Evolutionary conservation across 1,140 invertebrate species (phyloP), one percentile per base, ranked within the genome.

Genomic region (Contarinia nasturtii): DNA sequence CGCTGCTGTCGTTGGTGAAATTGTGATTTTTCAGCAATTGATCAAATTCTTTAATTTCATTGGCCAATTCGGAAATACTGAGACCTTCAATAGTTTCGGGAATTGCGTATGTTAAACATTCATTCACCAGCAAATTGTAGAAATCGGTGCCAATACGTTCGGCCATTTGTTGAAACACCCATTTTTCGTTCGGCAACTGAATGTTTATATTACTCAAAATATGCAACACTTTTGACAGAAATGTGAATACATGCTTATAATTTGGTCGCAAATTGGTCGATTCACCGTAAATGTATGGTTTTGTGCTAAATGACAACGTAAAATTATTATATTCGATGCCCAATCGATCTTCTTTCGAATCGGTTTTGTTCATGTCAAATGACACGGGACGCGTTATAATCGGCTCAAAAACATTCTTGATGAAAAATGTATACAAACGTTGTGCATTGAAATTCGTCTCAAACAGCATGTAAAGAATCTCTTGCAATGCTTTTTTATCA

Each of bases 81-180:
- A 87, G 60, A 48, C 85, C 78, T 41, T 73, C 71, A 50, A 72
- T 76, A 48, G 74, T 80, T 48, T 73, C 76, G 2, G 86, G 86
- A 53, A 90, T 77, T 1, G 82, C 80, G 51, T 76, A 67, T 18
- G 75, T 68, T 2, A 90, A 69, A 54, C 84, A 88, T 53, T 85
- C 70, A 46, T 78, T 71, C 2, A 84, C 73, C n/a, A 89, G 64
- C 14, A 72, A 56, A 12, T 77, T 68, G 7, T 76, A 70, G 51
- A 86, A 74, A 46, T 77, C 69, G 22, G 71, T 58, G 50, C 74
- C 65, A 3, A 86, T 66, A 46, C 74, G 56, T 8, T 67, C 59
- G 0, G 78, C 78, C 34, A 89, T 63, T 48, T 73, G 70, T 44
- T 55, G 62, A 50, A 87, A 70, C 11, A 83, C 61, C 15, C 70